Evolutionary conservation across 92 coral and sea anemone genomes (phyloP).

Genomic region (Chrysogorgia sp.): DNA sequence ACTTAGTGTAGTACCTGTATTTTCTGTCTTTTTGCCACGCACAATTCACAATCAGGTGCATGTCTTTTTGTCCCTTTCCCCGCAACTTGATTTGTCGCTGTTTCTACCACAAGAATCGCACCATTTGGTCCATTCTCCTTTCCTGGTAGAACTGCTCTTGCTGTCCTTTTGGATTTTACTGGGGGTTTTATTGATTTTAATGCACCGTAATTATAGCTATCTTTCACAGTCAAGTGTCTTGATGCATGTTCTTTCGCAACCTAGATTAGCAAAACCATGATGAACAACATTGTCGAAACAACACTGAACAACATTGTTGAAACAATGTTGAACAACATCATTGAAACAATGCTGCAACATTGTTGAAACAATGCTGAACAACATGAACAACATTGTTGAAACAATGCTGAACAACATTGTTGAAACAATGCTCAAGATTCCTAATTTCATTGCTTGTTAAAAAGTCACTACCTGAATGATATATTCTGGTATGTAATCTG

Average conservation of each 20-base stretch:
- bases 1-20: not conserved
- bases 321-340: no score
- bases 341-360: no score
- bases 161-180: not conserved
- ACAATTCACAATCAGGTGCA: conserved; percentile 17
- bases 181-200: conserved; percentile 10
- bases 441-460: not conserved
- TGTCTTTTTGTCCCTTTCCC: conserved; percentile 23
- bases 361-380: no score
- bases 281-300: not conserved
- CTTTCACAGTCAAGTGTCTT: conserved; percentile 6
- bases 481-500: conserved; percentile 90
- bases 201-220: not conserved
- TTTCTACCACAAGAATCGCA: not conserved
- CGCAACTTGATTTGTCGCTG: not conserved
- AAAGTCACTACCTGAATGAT: conserved; percentile 71
- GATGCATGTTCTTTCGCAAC: conserved; percentile 1
- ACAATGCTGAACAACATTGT: no score
- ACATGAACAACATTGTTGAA: no score
- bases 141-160: conserved; percentile 6
- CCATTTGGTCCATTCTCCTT: conserved; percentile 6
- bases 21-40: conserved; percentile 24
- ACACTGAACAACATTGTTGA: no score
- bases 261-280: conserved; percentile 13
- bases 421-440: no score